Conservation (phyloP, 2,797 vertebrate species). For the Trematomus bernacchii region DNA sequence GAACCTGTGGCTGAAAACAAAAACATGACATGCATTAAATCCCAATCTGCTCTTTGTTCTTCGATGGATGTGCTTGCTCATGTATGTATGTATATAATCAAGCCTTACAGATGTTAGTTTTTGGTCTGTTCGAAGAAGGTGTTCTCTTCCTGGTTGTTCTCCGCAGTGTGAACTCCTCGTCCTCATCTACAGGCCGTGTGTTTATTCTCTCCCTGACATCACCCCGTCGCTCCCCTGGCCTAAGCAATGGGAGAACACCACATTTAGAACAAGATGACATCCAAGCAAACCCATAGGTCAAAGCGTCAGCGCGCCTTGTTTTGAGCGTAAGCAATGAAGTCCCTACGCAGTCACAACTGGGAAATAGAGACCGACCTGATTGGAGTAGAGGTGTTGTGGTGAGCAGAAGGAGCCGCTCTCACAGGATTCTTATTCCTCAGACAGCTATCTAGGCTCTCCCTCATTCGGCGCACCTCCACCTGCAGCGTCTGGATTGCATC, state of each 20-base stretch:
- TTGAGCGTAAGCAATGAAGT: no score
- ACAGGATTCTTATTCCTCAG: slow-evolving; percentile 52
- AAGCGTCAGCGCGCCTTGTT: no score
- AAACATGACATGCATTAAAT: neutral
- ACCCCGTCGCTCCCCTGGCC: slow-evolving; percentile 38
- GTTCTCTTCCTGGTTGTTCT: slow-evolving; percentile 53
- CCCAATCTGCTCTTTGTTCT: neutral
- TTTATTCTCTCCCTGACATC: slow-evolving; percentile 17
- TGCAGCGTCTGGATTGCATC: slow-evolving; percentile 85
- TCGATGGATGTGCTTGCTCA: neutral
- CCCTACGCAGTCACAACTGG: neutral
- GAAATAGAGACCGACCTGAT: slow-evolving; percentile 70
- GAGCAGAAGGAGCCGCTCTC: slow-evolving; percentile 18
- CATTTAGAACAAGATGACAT: neutral
- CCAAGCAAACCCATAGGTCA: no score
- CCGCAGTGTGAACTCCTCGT: slow-evolving; percentile 1
- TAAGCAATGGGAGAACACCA: slow-evolving; percentile 6
- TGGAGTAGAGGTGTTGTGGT: slow-evolving; percentile 19
- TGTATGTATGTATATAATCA: neutral
- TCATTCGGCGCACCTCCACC: slow-evolving; percentile 86
- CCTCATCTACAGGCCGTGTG: neutral
- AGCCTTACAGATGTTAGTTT: slow-evolving; percentile 77
- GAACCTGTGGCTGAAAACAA: slow-evolving; percentile 51
- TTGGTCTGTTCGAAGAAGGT: slow-evolving; percentile 63
- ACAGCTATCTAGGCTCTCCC: slow-evolving; percentile 80